Evolutionary conservation across 2,888 invertebrate species (phyloP).

Genomic region (Antheraea assamensis): DNA sequence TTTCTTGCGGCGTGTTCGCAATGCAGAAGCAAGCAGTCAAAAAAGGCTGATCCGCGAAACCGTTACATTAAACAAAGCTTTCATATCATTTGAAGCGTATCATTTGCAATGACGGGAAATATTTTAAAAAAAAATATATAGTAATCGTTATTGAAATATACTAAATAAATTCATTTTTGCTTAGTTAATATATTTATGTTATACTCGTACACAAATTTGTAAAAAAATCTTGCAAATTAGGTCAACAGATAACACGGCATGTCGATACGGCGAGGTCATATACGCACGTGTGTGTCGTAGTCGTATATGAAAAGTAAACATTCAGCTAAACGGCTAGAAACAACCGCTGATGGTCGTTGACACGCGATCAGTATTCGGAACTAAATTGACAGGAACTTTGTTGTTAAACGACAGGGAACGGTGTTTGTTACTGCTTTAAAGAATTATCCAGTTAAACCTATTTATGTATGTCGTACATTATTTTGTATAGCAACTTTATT

Average conservation of each 20-base stretch:
- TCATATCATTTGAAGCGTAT: no score
- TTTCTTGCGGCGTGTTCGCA: no score
- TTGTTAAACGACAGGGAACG: constrained; percentile 8
- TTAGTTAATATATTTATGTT: no score
- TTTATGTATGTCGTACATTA: neutral
- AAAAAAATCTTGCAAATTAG: neutral
- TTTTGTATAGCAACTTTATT: neutral
- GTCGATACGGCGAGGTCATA: neutral
- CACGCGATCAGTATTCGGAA: constrained; percentile 9
- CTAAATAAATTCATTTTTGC: no score
- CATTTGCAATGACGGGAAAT: no score
- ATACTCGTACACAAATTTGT: neutral
- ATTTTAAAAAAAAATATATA: no score
- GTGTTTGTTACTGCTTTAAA: neutral
- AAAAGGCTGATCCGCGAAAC: no score
- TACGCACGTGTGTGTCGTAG: constrained; percentile 13
- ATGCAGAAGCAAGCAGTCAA: no score
- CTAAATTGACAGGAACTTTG: constrained; percentile 19
- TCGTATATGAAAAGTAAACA: constrained; percentile 3
- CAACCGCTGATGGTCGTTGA: neutral
- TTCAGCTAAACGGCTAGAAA: constrained; percentile 13
- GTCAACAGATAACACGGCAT: neutral
- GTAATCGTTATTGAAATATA: no score
- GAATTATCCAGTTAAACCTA: constrained; percentile 3
- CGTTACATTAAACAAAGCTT: no score